phyloP scores from a whole-genome alignment of 2,888 invertebrate genomes.

The Scelioninae gen. 1 region DNA sequence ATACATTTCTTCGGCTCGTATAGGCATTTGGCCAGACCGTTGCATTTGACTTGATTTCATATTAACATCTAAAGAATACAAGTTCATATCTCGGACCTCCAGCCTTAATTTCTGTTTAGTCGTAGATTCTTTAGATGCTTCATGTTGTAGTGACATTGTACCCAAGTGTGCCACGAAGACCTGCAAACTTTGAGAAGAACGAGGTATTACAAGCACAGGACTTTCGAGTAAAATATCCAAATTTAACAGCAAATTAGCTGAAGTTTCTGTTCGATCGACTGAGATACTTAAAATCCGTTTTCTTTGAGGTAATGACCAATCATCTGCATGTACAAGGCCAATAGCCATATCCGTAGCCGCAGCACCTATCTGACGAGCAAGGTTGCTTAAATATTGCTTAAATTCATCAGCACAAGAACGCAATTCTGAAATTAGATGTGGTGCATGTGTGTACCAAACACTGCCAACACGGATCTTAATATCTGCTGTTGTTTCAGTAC shows the following conservation, averaged over 20 bases:
- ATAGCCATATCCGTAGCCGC: conserved; percentile 98
- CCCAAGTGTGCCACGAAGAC: conserved; percentile 97
- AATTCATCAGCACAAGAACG: conserved; percentile 95
- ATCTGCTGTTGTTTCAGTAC: conserved; percentile 79
- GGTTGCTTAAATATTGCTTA: conserved; percentile 93
- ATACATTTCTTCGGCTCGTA: conserved; percentile 89
- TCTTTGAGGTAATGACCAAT: conserved; percentile 84
- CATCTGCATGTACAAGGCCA: conserved; percentile 91
- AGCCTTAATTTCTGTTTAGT: conserved; percentile 83
- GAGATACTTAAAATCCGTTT: conserved; percentile 85
- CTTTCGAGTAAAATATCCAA: conserved; percentile 94
- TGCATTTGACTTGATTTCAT: conserved; percentile 75
- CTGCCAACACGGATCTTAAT: conserved; percentile 82
- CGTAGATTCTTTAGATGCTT: conserved; percentile 76
- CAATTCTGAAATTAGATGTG: conserved; percentile 92
- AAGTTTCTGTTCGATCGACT: conserved; percentile 83
- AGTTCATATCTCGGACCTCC: conserved; percentile 93
- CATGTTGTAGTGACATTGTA: conserved; percentile 88
- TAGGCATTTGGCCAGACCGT: conserved; percentile 80
- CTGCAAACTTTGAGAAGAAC: conserved; percentile 90
- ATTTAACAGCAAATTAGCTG: conserved; percentile 83
- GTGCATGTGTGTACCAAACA: conserved; percentile 97
- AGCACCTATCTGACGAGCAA: conserved; percentile 93
- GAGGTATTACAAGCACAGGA: conserved; percentile 95
- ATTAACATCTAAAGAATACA: conserved; percentile 90